These are phyloP conservation scores for Musca vetustissima DNA, from an alignment of 1,140 invertebrate genomes.

Conservation along the genomic window DNA sequence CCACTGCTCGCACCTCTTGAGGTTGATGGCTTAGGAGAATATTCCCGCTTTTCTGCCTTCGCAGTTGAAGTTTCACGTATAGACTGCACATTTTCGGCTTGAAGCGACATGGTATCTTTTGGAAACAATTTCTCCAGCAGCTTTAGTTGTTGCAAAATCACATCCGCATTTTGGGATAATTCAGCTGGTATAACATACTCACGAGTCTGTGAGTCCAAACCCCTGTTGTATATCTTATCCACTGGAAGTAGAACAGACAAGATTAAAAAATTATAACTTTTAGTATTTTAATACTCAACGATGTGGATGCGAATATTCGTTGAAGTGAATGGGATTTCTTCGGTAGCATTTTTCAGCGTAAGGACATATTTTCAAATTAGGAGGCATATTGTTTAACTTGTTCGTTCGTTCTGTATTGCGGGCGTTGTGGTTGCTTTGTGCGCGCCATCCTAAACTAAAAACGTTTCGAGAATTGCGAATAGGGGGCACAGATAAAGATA, in stretches of 20 bases:
- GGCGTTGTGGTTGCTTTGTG: no score
- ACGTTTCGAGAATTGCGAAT: no score
- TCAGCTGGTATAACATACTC: constrained; percentile 57
- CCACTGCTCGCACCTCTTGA: constrained; percentile 16
- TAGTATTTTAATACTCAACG: constrained; percentile 58
- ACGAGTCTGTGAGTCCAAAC: constrained; percentile 44
- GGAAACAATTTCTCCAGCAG: constrained; percentile 51
- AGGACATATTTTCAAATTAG: constrained; percentile 59
- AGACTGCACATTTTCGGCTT: constrained; percentile 15
- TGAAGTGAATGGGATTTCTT: constrained; percentile 79
- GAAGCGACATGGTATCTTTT: constrained; percentile 24
- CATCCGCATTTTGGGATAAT: constrained; percentile 47
- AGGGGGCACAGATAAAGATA: no score
- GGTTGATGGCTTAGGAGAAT: neutral
- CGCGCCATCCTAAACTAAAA: no score
- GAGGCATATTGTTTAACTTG: neutral
- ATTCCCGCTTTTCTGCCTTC: neutral
- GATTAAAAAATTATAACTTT: constrained; percentile 31
- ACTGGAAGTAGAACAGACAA: constrained; percentile 54
- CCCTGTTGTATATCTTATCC: constrained; percentile 57
- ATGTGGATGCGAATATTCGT: constrained; percentile 76
- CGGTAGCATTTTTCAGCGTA: constrained; percentile 77
- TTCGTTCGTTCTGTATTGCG: no score
- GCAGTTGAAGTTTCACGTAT: neutral
- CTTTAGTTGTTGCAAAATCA: constrained; percentile 60